A percentile compares a stretch with the other conserved stretches of the same genome.
These are phyloP conservation scores for Bombus balteatus DNA, from an alignment of 1,140 invertebrate genomes.

Conservation along the genomic window DNA sequence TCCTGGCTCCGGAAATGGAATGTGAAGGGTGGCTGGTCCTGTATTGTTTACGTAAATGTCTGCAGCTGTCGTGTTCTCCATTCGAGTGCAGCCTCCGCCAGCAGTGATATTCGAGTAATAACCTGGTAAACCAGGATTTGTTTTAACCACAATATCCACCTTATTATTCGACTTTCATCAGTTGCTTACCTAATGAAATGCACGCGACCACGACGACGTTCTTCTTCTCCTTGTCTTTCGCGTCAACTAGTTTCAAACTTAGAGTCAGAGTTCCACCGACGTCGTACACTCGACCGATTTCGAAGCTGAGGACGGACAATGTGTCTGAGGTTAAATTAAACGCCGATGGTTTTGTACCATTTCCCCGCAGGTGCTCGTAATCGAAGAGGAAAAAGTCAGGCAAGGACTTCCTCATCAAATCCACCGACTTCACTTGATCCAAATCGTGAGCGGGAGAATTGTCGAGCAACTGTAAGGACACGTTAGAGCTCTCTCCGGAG, in stretches of 20 bases:
- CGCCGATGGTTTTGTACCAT: slow-evolving; percentile 84
- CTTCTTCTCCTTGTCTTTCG: slow-evolving; percentile 82
- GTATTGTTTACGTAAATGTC: slow-evolving; percentile 76
- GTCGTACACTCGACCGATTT: slow-evolving; percentile 86
- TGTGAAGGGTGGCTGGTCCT: slow-evolving; percentile 85
- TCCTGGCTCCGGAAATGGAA: slow-evolving; percentile 91
- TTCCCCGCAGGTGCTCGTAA: slow-evolving; percentile 85
- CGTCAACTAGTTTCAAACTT: slow-evolving; percentile 84
- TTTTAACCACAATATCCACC: not conserved
- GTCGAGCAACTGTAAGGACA: slow-evolving; percentile 53
- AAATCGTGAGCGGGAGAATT: not conserved
- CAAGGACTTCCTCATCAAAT: slow-evolving; percentile 86
- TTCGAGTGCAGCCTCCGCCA: slow-evolving; percentile 64
- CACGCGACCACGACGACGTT: slow-evolving; percentile 75
- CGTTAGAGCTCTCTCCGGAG: slow-evolving; percentile 68
- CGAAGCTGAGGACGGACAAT: slow-evolving; percentile 85
- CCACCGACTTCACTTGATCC: slow-evolving; percentile 63
- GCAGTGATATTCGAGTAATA: slow-evolving; percentile 71
- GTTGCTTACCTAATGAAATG: slow-evolving; percentile 73
- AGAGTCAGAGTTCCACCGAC: slow-evolving; percentile 88
- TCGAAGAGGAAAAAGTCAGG: slow-evolving; percentile 89
- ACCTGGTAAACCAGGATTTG: slow-evolving; percentile 57
- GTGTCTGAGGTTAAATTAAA: slow-evolving; percentile 86
- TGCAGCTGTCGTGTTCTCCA: slow-evolving; percentile 45
- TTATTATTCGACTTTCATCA: not conserved